Conservation (phyloP, 2,797 vertebrate species). For the Alcedo quadribrachys region DNA sequence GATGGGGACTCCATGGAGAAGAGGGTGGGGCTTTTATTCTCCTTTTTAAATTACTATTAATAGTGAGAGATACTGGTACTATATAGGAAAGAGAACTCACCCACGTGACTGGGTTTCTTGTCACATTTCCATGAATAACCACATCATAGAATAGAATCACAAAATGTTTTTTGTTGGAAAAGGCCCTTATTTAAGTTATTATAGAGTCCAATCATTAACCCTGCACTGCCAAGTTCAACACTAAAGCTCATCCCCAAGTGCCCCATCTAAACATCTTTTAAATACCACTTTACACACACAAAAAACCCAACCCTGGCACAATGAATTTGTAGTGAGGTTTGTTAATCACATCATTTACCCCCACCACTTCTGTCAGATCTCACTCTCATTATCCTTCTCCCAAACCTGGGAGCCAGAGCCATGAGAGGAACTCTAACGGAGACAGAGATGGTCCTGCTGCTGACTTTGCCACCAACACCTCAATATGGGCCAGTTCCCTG, state of each 20-base stretch:
- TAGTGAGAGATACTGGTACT: not conserved
- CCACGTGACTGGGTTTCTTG: not conserved
- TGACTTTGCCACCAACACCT: not conserved
- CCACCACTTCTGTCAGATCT: not conserved
- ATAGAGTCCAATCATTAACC: not conserved
- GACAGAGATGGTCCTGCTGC: not conserved
- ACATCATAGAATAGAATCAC: not conserved
- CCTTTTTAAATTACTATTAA: not conserved
- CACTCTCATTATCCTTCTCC: not conserved
- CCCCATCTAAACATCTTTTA: not conserved
- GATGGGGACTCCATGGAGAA: not conserved
- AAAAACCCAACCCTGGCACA: no score
- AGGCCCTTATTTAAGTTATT: not conserved
- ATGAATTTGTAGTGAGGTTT: not conserved
- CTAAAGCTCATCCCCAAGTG: not conserved
- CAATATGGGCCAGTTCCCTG: no score
- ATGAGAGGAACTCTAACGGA: not conserved
- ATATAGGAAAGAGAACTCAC: rapidly evolving
- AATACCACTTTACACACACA: not conserved
- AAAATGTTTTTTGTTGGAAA: not conserved
- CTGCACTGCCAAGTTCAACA: not conserved
- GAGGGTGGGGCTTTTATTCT: not conserved
- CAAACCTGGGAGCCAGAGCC: not conserved
- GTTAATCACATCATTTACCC: not conserved
- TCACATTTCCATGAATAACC: not conserved